These are phyloP conservation scores for Cochlearius cochlearius DNA, from an alignment of 2,113 vertebrate genomes.

Conservation along the genomic window DNA sequence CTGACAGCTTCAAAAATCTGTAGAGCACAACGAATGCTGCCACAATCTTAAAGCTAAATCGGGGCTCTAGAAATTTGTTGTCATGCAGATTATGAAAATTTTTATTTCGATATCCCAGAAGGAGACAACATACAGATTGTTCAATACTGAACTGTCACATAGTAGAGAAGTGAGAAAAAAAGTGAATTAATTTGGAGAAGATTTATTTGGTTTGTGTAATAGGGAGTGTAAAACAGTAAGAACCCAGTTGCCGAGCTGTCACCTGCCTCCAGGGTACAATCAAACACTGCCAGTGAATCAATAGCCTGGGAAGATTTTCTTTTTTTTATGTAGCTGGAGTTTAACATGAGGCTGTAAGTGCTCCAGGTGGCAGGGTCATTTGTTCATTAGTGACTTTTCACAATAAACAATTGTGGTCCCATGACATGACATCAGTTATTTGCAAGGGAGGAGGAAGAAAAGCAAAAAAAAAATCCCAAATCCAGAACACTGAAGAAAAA, in stretches of 20 bases:
- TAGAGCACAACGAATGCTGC: not conserved
- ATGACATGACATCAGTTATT: conserved; percentile 65
- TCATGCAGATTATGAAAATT: not conserved
- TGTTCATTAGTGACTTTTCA: conserved; percentile 86
- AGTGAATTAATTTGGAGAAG: conserved; percentile 77
- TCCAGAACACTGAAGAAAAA: not conserved
- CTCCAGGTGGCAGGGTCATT: conserved; percentile 84
- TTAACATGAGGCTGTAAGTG: conserved; percentile 81
- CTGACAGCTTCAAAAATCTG: not conserved
- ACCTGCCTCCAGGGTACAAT: conserved; percentile 82
- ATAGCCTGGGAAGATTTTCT: conserved; percentile 83
- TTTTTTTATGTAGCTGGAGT: conserved; percentile 70
- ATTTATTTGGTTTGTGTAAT: conserved; percentile 88
- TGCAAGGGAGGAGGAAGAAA: conserved; percentile 11
- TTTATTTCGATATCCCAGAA: not conserved
- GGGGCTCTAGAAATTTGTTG: not conserved
- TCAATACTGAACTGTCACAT: not conserved
- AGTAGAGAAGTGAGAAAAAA: not conserved
- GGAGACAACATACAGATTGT: not conserved
- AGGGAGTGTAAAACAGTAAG: conserved; percentile 84
- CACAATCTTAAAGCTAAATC: not conserved
- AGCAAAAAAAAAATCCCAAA: not conserved
- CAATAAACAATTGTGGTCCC: conserved; percentile 80
- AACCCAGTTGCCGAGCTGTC: conserved; percentile 74
- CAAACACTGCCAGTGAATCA: conserved; percentile 85